These are phyloP conservation scores for Phalacrocorax carbo DNA, from an alignment of 2,113 vertebrate species.

Conservation along the genomic window DNA sequence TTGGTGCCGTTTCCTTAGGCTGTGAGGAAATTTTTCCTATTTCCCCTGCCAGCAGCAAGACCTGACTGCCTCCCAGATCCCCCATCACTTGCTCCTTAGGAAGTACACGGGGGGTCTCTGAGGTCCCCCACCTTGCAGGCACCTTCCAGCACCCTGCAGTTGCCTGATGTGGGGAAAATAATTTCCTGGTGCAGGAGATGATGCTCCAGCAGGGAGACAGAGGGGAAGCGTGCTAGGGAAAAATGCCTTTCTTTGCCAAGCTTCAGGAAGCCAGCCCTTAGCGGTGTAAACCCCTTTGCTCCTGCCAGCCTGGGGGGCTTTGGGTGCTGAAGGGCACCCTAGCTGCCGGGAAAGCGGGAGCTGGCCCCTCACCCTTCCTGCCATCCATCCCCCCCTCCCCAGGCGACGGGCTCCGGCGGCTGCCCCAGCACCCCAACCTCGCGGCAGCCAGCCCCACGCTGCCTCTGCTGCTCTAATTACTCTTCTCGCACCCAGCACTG, in stretches of 20 bases:
- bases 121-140: not conserved
- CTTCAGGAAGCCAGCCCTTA: not conserved
- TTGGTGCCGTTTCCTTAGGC: rapidly evolving
- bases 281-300: rapidly evolving
- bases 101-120: rapidly evolving
- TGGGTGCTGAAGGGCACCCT: not conserved
- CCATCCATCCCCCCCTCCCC: not conserved
- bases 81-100: not conserved
- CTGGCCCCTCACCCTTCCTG: rapidly evolving
- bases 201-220: rapidly evolving
- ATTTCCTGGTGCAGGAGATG: not conserved
- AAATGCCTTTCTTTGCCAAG: not conserved
- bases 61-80: rapidly evolving
- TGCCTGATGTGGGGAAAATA: rapidly evolving
- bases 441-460: not conserved
- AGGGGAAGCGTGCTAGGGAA: not conserved
- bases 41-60: not conserved
- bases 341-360: not conserved
- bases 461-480: conserved; percentile 67
- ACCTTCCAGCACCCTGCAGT: not conserved
- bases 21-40: not conserved
- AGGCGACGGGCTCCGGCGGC: not conserved
- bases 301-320: not conserved
- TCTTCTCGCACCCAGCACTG: conserved; percentile 35
- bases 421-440: not conserved